Base-by-base conservation (phyloP, 2,797 vertebrate species). In the Melopsittacus undulatus region DNA sequence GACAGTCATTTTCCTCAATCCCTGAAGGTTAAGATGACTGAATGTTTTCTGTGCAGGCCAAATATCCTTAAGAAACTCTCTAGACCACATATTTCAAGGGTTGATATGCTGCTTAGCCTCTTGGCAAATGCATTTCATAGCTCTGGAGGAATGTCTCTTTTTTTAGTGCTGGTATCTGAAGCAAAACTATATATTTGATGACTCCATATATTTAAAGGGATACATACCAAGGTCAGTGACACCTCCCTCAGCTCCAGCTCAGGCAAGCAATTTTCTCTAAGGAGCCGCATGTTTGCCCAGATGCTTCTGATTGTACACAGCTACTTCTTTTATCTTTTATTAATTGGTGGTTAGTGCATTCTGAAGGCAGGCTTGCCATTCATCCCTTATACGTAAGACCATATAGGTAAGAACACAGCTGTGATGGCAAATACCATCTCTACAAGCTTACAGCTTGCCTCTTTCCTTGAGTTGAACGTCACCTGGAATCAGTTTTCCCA, bases 1-100 rank as follows among this genome's bases (percentile, higher is more conserved):
- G 80, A 86, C 62, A 72, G 62, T 62, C 38, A 75, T 78, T 75
- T 87, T 81, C 68, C 52, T 87, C 5, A 0, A 70, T 77, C 52
- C 79, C 74, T 43, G 82, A 92, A 89, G 87, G 78, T 85, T 80
- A 91, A 29, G 45, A 89, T 95, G 84, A 87, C 40, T 72, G 82
- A 95, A 77, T 79, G 42, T 43, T 77, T 92, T 87, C 68, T 59
- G 15, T 75, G 49, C 3, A 4, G 63, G 49, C 45, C 80, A 94
- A 96, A 96, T 78, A 87, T 82, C 82, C 36, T 80, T 83, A 91
- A 92, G 84, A 80, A 92, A 91, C 68, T 94, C 26, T 5, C 64
- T 48, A 77, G 61, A 64, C 64, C 63, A 51, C 68, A 74, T 89
- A 87, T 94, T 94, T 95, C 91, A 89, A 85, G 56, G 14, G 9